phyloP scores from a whole-genome alignment of 2,113 vertebrate genomes.

The Plectropomus leopardus region DNA sequence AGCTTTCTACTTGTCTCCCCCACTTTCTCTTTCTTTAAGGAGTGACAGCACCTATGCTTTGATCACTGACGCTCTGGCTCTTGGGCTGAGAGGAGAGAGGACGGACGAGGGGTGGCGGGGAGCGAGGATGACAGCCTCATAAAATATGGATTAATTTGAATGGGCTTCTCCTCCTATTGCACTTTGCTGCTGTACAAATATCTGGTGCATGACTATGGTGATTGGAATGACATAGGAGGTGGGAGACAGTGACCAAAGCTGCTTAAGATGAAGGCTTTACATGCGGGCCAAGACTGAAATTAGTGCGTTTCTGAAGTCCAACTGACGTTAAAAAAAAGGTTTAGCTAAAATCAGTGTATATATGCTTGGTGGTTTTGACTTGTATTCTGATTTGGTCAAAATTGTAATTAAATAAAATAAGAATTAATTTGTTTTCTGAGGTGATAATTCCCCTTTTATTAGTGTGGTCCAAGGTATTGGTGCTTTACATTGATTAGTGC shows the following conservation, averaged over 20 bases:
- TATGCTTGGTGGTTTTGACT: neutral
- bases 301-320: neutral
- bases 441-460: neutral
- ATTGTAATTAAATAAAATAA: neutral
- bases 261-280: constrained; percentile 23
- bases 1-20: constrained; percentile 13
- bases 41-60: constrained; percentile 57
- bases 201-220: neutral
- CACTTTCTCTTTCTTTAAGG: constrained; percentile 22
- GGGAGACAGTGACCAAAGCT: constrained; percentile 23
- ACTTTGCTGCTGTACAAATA: constrained; percentile 51
- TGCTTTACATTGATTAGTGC: neutral
- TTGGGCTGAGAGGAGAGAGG: constrained; percentile 26
- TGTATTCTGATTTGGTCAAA: neutral
- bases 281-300: constrained; percentile 4
- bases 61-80: constrained; percentile 48
- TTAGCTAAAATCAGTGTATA: no score
- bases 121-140: constrained; percentile 58
- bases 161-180: constrained; percentile 36
- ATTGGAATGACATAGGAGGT: neutral
- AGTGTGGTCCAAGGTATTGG: neutral
- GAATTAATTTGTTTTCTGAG: neutral
- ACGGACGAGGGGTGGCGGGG: constrained; percentile 26
- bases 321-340: neutral
- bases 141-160: constrained; percentile 70